Base-by-base conservation (phyloP, 37 sponge, comb jelly and placozoan genomes). In the Eunapius fragilis region DNA sequence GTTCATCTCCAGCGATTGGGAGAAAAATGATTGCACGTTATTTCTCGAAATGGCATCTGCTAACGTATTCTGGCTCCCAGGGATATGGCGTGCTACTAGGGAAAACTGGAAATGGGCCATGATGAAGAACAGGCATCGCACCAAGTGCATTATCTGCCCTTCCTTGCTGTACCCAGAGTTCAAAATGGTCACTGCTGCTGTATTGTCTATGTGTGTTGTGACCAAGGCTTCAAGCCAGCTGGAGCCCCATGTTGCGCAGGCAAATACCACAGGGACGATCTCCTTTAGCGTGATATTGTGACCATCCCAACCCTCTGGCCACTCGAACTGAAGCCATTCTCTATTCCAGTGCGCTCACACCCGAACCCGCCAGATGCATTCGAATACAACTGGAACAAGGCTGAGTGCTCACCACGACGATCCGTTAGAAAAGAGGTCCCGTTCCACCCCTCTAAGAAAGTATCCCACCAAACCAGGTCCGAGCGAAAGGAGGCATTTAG, bases 271-370 rank as follows among this genome's bases (percentile, higher is more conserved):
- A 0, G 86, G 86, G 34, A 88, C 58, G 36, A 88, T 37, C 49
- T 93, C 93, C 58, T 93, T 93, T 35, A 71, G 24, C 23, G 91
- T 81, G 70, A 90, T 90, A 28, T 81, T 77, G 36, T 23, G 70
- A 3, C 37, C 67, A 37, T 69, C 33, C 23, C 37, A 22, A 12
- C 26, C 37, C 2, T 19, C n/a, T 17, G 82, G 28, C 86, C 91
- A 90, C 31, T 37, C 26, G 5, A 85, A 34, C 67, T 82, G 82
- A 26, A 90, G 82, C 91, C 91, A 90, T 32, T 47, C 22, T 0
- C 34, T 25, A 14, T 45, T 69, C 3, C 67, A 69, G 47, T 69
- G 34, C 30, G 89, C 89, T 4, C 85, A 78, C 89, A 89, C 14
- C 89, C 84, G 80, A 84, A 84, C 17, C 2, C 32, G 3, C 82